Base-by-base conservation (phyloP, 2,113 vertebrate species). In the Alethe castanea region DNA sequence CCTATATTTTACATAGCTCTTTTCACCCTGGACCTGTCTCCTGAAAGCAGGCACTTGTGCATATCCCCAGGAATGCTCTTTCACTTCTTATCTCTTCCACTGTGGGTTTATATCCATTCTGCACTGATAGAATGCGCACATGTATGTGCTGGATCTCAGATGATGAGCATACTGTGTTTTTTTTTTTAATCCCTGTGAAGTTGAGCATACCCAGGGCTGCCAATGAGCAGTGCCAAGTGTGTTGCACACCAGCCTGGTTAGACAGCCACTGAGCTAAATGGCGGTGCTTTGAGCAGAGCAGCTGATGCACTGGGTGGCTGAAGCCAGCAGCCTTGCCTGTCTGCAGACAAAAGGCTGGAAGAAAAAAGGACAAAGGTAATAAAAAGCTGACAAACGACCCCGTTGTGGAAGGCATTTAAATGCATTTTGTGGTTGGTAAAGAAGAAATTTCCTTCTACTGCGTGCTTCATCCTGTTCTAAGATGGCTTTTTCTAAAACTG, bases 101-200 rank as follows among this genome's bases (percentile, higher is more conserved):
- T 0, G 0, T 48, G 35, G 47, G 26, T 59, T 78, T 56, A 12
- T 23, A 67, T 24, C 56, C 14, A 8, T 73, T 77, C 14, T 9
- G 2, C 9, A 71, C 9, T 14, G 50, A 29, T 2, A 18, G 31
- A 92, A n/a, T 8, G 5, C 7, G 33, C 15, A 38, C 5, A 28
- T 15, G 33, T 59, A 35, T n/a, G 14, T 62, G 52, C 60, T 84
- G 56, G 33, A 35, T 71, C 56, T 59, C 35, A 22, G 40, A 28
- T 0, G 2, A 72, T 10, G 36, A 77, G 28, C 19, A 1, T 20
- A 5, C 19, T 40, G 36, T 48, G 28, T 0, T 15, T 0, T 50
- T 12, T 54, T 60, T 8, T 31, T 15, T 12, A 25, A 12, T 20
- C 23, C 20, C 53, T 42, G 64, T 45, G 59, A 70, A 77, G 50